These are phyloP conservation scores for Florisuga fusca DNA, from an alignment of 2,797 vertebrate species.

Conservation along the genomic window DNA sequence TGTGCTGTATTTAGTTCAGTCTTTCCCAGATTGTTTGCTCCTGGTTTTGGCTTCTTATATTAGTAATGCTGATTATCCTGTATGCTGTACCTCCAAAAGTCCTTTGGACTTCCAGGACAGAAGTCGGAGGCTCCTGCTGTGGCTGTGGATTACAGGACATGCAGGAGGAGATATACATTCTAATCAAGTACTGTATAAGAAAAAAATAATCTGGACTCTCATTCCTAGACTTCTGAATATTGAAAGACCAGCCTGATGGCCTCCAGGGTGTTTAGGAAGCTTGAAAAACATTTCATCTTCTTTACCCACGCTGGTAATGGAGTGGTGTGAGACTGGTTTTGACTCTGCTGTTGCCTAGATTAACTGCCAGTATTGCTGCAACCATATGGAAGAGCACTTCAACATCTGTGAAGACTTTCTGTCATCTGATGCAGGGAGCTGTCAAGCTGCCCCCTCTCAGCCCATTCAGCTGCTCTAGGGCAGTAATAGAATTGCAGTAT, in stretches of 20 bases:
- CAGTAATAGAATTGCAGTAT: not conserved
- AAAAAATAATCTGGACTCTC: not conserved
- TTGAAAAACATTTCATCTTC: not conserved
- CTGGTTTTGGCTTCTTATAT: not conserved
- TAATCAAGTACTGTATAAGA: constrained; percentile 21
- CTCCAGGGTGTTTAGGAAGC: not conserved
- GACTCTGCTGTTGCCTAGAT: not conserved
- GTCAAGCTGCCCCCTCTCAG: not conserved
- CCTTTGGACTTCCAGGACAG: not conserved
- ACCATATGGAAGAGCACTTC: not conserved
- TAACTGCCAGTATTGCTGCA: not conserved
- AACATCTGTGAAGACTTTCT: not conserved
- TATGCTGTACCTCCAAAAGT: not conserved
- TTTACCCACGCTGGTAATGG: not conserved
- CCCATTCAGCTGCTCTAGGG: not conserved
- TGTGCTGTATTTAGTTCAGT: not conserved
- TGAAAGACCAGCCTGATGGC: not conserved
- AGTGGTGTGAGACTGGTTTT: not conserved
- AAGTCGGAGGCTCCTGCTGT: not conserved
- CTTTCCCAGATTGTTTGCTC: not conserved
- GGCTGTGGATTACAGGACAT: not conserved
- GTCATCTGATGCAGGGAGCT: not conserved
- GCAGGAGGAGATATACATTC: not conserved
- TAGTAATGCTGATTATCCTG: not conserved
- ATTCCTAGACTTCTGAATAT: not conserved